Evolutionary conservation across 2,888 invertebrate genomes (phyloP), one percentile per base, ranked within the genome.

Genomic region (Scaptodrosophila latifasciaeformis): DNA sequence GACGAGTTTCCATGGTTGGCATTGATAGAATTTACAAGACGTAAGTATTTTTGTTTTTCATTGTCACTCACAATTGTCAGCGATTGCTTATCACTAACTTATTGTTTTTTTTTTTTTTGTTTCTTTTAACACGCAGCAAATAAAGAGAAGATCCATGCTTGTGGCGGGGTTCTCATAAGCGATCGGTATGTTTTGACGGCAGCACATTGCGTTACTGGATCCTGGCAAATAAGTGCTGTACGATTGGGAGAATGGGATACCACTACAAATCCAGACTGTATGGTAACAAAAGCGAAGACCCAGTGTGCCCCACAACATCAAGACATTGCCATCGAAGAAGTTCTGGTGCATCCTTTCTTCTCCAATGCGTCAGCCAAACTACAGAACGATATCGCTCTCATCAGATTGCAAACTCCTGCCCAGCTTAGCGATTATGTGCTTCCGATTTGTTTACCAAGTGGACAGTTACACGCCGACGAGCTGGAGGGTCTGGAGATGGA

Each of bases 201-300:
- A 4, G 75, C 64, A 2, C 75, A 76, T 29, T 76, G 75, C 29
- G 45, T 52, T 6, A 15, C 59, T 0, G 58, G 52, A 2, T 3
- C 34, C 1, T 63, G 56, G 50, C n/a, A 12, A 21, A 29, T 78
- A 1, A 53, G 37, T 2, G 55, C 62, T 2, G 74, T 76, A 3
- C 65, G 75, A 0, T 40, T 76, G 19, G 75, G 75, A 0, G 75
- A 76, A 29, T 76, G 75, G 75, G 80, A 76, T 47, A 76, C 74
- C 1, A 35, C 55, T 18, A 72, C 75, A 2, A 76, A 76, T 63
- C 75, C 75, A 0, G 75, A 76, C 39, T 76, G 75, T 2, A 58
- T 50, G 3, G 39, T 27, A 0, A 24, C 29, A 6, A 29, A 42
- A 0, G 45, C 39, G 0, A n/a, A 12, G 4, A 24, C 62, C 1